phyloP scores from a whole-genome alignment of 2,888 invertebrate genomes.

The Carcina quercana region DNA sequence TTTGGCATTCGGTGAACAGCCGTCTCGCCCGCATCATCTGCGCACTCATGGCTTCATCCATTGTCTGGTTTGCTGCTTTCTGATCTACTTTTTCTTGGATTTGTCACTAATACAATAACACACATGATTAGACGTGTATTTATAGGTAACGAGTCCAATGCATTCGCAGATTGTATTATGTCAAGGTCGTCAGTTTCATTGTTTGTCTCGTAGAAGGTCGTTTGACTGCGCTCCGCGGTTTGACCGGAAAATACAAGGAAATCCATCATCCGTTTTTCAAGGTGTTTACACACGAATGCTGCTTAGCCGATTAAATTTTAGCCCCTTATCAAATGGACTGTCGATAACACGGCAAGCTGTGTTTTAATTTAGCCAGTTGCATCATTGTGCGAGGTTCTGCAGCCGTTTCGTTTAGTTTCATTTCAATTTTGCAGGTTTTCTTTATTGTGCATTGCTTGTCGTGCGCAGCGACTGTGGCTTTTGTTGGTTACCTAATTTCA shows the following conservation, averaged over 20 bases:
- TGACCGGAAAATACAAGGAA: constrained; percentile 70
- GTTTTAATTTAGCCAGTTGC: constrained; percentile 23
- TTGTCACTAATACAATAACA: constrained; percentile 57
- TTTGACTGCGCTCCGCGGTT: constrained; percentile 44
- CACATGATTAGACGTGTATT: constrained; percentile 50
- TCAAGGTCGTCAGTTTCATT: constrained; percentile 69
- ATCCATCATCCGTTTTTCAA: constrained; percentile 61
- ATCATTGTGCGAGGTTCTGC: constrained; percentile 29
- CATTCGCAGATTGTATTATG: constrained; percentile 58
- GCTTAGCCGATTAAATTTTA: constrained; percentile 32
- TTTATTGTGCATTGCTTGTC: constrained; percentile 46
- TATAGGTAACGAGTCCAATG: constrained; percentile 59
- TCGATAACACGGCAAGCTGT: constrained; percentile 27
- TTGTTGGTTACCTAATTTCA: constrained; percentile 72
- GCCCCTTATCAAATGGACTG: constrained; percentile 28
- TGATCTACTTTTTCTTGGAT: constrained; percentile 36
- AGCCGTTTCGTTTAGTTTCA: constrained; percentile 31
- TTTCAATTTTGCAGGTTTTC: constrained; percentile 39
- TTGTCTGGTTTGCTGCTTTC: constrained; percentile 48
- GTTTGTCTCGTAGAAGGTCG: constrained; percentile 69
- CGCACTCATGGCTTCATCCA: constrained; percentile 42
- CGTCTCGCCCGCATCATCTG: constrained; percentile 67
- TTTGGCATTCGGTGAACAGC: constrained; percentile 72
- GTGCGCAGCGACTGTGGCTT: constrained; percentile 52
- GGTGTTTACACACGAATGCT: constrained; percentile 51